phyloP scores from a whole-genome alignment of 2,797 vertebrate species.

The Acrocephalus scirpaceus region DNA sequence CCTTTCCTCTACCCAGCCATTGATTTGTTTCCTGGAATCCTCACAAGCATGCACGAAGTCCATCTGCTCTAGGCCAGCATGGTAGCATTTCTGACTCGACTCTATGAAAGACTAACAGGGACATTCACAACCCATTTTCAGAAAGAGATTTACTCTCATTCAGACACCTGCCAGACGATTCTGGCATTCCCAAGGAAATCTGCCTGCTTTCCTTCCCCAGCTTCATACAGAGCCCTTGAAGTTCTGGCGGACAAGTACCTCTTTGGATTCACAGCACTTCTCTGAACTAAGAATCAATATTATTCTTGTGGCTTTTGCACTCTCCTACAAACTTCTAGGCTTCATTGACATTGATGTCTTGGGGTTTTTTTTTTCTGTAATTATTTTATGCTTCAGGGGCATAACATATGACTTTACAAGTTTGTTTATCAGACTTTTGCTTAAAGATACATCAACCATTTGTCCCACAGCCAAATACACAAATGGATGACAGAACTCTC shows the following conservation, averaged over 20 bases:
- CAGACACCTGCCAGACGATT: not conserved
- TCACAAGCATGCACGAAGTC: slow-evolving; percentile 79
- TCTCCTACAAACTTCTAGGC: not conserved
- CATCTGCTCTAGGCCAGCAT: slow-evolving; percentile 80
- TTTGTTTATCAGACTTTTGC: accelerated
- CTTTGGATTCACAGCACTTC: not conserved
- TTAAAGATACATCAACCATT: not conserved
- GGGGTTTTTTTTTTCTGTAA: too few species aligned
- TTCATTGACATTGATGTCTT: not conserved
- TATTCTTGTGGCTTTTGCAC: not conserved
- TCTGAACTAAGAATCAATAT: not conserved
- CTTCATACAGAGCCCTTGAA: accelerated
- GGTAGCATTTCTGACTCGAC: slow-evolving; percentile 77
- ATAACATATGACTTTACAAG: not conserved
- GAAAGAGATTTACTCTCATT: not conserved
- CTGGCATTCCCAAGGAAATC: not conserved
- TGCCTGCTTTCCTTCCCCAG: accelerated
- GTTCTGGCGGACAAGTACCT: not conserved
- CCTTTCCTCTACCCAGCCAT: slow-evolving; percentile 85
- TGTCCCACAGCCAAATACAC: not conserved
- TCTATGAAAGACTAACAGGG: slow-evolving; percentile 61
- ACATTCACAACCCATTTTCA: not conserved
- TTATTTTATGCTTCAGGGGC: not conserved
- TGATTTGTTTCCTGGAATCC: slow-evolving; percentile 82
- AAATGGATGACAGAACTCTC: not conserved